Evolutionary conservation across 2,888 invertebrate genomes (phyloP), one percentile per base, ranked within the genome.

Genomic region (Octonoba sinensis): DNA sequence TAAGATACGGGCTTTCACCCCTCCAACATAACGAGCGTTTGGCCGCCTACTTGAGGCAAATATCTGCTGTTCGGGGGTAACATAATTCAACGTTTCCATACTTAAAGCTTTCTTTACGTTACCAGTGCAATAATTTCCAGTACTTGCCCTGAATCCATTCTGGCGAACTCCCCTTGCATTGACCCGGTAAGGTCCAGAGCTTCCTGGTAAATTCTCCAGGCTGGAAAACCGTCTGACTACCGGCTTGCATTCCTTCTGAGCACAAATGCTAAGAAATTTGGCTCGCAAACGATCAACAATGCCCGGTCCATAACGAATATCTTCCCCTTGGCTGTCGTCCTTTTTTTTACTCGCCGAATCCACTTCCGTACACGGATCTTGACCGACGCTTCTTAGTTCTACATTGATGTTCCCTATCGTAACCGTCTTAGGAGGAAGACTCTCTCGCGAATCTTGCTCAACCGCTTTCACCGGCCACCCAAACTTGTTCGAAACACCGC

Each of bases 241-340:
- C 20, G 65, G 59, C 65, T 65, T 71, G 47, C 22, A 18, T 18
- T 56, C 47, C 20, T 72, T 54, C 74, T 84, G 70, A n/a, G 71
- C 56, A 22, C 83, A 79, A 36, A 84, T 73, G 36, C 72, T 85
- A 27, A 85, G 72, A 70, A 85, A 85, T 56, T 66, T 81, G 1
- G 78, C 78, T 6, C 79, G 79, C n/a, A 85, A 51, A 27, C 77
- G 84, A 65, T 84, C 84, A 4, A 85, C 85, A 62, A 85, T 84
- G 8, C 85, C 85, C 8, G 85, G 85, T 12, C 85, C 85, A 57
- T 85, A 85, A 47, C 72, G 71, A 0, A 84, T 57, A 69, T 85
- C 85, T 59, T 84, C 70, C 24, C 72, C 72, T 11, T 57, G 54
- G 20, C 65, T 65, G 27, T 72, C 65, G n/a, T 70, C 70, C 12